Conservation (phyloP, 2,797 vertebrate species). For the Otolemur crassicaudatus region DNA sequence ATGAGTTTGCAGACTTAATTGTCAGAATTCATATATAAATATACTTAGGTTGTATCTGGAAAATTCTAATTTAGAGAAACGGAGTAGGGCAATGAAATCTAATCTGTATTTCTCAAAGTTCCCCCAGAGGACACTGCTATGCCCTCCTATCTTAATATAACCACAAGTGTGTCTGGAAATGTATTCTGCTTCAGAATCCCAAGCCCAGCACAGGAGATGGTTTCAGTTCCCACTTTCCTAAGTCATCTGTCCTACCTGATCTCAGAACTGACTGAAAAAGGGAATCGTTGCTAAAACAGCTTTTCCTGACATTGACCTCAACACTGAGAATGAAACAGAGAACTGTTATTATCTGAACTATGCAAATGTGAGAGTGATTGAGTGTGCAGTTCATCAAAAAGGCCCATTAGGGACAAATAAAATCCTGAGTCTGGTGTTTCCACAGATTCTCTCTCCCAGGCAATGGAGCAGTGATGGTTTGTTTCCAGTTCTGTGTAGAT, state of each 20-base stretch:
- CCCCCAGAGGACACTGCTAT: background rate
- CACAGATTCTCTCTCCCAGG: background rate
- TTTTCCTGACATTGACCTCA: conserved; percentile 20
- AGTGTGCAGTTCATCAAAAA: background rate
- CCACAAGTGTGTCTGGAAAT: background rate
- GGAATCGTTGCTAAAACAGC: background rate
- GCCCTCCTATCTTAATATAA: background rate
- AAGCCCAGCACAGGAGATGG: background rate
- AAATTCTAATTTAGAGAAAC: background rate
- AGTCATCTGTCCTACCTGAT: background rate
- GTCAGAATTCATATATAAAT: too few species aligned
- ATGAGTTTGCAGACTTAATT: too few species aligned
- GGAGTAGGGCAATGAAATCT: background rate
- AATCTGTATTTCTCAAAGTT: background rate
- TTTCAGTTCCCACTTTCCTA: background rate
- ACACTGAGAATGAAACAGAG: background rate
- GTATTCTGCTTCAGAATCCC: background rate
- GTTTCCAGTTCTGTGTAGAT: background rate
- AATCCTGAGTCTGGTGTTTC: background rate
- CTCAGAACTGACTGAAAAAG: background rate
- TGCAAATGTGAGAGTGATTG: background rate
- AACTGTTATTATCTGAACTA: conserved; percentile 3
- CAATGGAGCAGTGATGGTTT: background rate
- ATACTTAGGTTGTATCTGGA: background rate
- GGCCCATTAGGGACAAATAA: background rate